Conservation (phyloP, 2,113 vertebrate genomes). For the Scophthalmus maximus region DNA sequence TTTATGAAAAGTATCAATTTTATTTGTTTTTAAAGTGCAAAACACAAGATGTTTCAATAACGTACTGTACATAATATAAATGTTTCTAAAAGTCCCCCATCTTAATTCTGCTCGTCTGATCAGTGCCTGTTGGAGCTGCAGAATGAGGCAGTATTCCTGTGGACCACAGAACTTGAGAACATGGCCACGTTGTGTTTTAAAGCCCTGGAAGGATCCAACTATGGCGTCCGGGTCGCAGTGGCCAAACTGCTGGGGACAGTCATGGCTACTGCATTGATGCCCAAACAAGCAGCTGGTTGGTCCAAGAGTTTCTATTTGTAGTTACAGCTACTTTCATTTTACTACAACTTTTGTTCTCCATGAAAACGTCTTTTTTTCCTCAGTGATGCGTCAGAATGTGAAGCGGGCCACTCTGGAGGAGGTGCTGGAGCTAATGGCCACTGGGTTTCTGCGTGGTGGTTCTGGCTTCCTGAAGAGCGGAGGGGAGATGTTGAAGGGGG, state of each 20-base stretch:
- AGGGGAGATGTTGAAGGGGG: slow-evolving; percentile 98
- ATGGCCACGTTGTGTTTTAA: slow-evolving; percentile 96
- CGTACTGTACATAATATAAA: neutral
- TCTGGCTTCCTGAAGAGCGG: slow-evolving; percentile 98
- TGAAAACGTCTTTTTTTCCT: neutral
- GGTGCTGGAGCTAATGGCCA: slow-evolving; percentile 97
- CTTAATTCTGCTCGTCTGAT: neutral
- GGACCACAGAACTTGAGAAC: slow-evolving; percentile 98
- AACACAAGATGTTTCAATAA: no score
- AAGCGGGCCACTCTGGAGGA: slow-evolving; percentile 96
- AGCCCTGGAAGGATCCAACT: slow-evolving; percentile 97
- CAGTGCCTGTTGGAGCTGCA: slow-evolving; percentile 97
- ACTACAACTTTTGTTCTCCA: neutral
- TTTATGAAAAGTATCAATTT: no score
- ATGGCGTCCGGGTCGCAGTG: slow-evolving; percentile 95
- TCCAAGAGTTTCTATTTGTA: neutral
- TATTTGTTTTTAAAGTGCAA: neutral
- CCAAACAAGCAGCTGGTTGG: slow-evolving; percentile 96
- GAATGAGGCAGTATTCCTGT: slow-evolving; percentile 99
- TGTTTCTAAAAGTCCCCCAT: neutral
- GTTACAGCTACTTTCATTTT: neutral
- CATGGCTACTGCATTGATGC: slow-evolving; percentile 97
- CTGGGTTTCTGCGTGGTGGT: slow-evolving; percentile 95
- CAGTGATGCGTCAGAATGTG: slow-evolving; percentile 99
- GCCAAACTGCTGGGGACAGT: slow-evolving; percentile 95